Evolutionary conservation across 2,113 vertebrate genomes (phyloP).

Genomic region (Labeo catla): DNA sequence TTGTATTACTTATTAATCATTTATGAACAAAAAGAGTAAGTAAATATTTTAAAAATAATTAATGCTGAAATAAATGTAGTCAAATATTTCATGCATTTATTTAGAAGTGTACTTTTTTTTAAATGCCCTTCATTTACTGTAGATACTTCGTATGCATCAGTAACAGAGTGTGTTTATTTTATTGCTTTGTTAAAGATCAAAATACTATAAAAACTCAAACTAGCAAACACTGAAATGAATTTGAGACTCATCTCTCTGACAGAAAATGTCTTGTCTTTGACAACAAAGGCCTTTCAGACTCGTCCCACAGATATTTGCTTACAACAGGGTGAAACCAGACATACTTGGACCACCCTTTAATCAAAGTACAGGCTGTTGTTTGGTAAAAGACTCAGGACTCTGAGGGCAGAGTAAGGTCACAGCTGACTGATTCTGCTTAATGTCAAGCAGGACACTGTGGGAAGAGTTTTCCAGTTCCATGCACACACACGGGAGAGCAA

Average conservation of each 20-base stretch:
- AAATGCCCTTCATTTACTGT: not conserved
- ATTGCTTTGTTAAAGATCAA: not conserved
- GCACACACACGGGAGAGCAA: slow-evolving; percentile 32
- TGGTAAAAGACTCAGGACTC: slow-evolving; percentile 49
- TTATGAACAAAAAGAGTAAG: not conserved
- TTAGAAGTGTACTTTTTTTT: not conserved
- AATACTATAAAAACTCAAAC: not conserved
- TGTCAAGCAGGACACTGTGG: slow-evolving; percentile 57
- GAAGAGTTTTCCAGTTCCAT: slow-evolving; percentile 51
- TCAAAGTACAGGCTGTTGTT: slow-evolving; percentile 47
- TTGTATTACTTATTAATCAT: not conserved
- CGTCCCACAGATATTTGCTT: slow-evolving; percentile 49
- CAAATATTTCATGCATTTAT: not conserved
- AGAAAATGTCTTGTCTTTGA: not conserved
- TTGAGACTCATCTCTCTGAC: not conserved
- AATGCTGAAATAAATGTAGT: too few species aligned
- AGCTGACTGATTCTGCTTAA: slow-evolving; percentile 56
- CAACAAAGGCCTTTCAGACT: slow-evolving; percentile 33
- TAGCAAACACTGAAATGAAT: not conserved
- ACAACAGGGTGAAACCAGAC: slow-evolving; percentile 44
- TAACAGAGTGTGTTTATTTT: not conserved
- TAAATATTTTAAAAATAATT: too few species aligned
- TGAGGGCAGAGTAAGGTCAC: slow-evolving; percentile 54
- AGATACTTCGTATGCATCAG: not conserved
- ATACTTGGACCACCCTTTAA: slow-evolving; percentile 37